These are phyloP conservation scores for Cancer borealis DNA, from an alignment of 2,888 invertebrate species.

Conservation along the genomic window DNA sequence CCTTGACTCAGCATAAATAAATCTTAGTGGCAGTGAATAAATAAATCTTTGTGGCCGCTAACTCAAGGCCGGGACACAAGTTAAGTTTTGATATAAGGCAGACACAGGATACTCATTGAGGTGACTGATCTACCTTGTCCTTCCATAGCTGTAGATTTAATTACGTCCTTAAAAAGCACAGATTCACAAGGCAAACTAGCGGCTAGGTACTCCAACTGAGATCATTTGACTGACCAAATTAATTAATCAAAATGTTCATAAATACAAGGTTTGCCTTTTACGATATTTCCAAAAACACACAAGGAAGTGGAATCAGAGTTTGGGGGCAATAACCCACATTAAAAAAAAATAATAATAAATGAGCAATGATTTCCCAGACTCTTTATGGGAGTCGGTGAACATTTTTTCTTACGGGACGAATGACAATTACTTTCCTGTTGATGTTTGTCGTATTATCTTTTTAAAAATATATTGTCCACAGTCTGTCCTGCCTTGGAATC, in stretches of 20 bases:
- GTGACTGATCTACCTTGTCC: slow-evolving; percentile 56
- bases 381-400: neutral
- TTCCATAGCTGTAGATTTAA: neutral
- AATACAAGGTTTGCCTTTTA: neutral
- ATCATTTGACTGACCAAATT: neutral
- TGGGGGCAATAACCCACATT: neutral
- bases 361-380: neutral
- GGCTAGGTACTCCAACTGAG: neutral
- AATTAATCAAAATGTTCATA: neutral
- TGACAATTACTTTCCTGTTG: neutral
- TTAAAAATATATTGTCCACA: neutral
- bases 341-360: neutral
- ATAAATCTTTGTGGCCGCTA: neutral
- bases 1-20: neutral
- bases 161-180: neutral
- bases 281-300: neutral
- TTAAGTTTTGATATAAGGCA: neutral
- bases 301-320: too few relatives aligned
- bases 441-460: neutral
- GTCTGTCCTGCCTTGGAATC: neutral
- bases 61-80: neutral
- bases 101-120: neutral
- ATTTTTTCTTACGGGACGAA: neutral
- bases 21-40: neutral
- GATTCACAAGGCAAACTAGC: neutral